phyloP scores from a whole-genome alignment of 2,113 vertebrate species.

The Ophthalmolycus amberensis region DNA sequence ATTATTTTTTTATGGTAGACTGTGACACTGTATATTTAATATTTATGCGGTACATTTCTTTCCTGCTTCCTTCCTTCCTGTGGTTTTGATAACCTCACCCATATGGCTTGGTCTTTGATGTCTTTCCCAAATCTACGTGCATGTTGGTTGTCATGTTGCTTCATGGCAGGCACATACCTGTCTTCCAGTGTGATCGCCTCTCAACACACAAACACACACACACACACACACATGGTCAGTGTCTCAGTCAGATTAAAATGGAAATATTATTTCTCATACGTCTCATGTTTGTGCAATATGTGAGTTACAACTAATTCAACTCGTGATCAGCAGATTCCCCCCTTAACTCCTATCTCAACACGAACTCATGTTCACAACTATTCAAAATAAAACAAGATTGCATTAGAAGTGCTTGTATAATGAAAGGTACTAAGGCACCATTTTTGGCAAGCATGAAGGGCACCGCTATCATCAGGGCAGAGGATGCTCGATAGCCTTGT shows the following conservation, averaged over 20 bases:
- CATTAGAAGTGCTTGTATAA: slow-evolving; percentile 8
- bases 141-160: slow-evolving; percentile 66
- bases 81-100: slow-evolving; percentile 60
- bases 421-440: slow-evolving; percentile 18
- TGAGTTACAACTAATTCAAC: neutral
- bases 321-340: neutral
- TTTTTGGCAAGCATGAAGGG: slow-evolving; percentile 73
- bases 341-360: neutral
- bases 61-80: slow-evolving; percentile 31
- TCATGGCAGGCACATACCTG: slow-evolving; percentile 49
- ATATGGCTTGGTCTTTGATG: slow-evolving; percentile 75
- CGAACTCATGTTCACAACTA: neutral
- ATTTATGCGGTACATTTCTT: neutral
- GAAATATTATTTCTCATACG: neutral
- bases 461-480: slow-evolving; percentile 55
- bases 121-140: slow-evolving; percentile 61
- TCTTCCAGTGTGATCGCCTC: slow-evolving; percentile 32
- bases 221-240: slow-evolving; percentile 4
- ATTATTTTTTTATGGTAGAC: slow-evolving; percentile 46
- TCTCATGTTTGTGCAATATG: neutral
- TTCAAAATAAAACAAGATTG: neutral
- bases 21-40: slow-evolving; percentile 18
- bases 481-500: slow-evolving; percentile 61
- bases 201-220: slow-evolving; percentile 32
- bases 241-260: slow-evolving; percentile 4